Evolutionary conservation across 2,113 vertebrate genomes (phyloP).

Genomic region (Microcebus tavaratra): DNA sequence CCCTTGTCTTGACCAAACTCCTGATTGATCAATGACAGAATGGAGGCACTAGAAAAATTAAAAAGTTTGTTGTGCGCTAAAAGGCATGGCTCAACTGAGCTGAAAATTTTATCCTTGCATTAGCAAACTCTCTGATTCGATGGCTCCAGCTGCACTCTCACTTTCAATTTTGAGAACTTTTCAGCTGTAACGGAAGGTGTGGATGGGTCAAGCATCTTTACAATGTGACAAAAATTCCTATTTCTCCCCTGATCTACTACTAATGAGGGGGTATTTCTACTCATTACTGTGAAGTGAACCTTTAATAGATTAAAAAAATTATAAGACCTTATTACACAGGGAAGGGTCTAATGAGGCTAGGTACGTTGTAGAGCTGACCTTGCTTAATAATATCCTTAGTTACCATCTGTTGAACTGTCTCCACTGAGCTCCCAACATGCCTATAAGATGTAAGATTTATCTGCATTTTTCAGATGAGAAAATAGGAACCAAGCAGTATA

Average conservation of each 20-base stretch:
- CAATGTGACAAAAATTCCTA: neutral
- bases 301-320: neutral
- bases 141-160: neutral
- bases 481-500: neutral
- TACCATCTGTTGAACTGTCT: conserved; percentile 12
- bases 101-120: neutral
- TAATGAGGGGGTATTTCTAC: neutral
- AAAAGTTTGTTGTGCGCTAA: neutral
- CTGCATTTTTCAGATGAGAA: neutral
- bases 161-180: neutral
- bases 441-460: neutral
- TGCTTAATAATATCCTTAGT: neutral
- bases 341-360: neutral
- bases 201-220: neutral
- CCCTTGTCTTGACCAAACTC: neutral
- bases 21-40: neutral
- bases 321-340: neutral
- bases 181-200: neutral
- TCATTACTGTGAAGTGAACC: neutral
- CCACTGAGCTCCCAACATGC: neutral
- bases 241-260: neutral
- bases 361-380: neutral
- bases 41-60: neutral
- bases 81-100: neutral
- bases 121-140: neutral